Conservation (phyloP, 2,888 invertebrate genomes). For the Chelonus formosanus region DNA sequence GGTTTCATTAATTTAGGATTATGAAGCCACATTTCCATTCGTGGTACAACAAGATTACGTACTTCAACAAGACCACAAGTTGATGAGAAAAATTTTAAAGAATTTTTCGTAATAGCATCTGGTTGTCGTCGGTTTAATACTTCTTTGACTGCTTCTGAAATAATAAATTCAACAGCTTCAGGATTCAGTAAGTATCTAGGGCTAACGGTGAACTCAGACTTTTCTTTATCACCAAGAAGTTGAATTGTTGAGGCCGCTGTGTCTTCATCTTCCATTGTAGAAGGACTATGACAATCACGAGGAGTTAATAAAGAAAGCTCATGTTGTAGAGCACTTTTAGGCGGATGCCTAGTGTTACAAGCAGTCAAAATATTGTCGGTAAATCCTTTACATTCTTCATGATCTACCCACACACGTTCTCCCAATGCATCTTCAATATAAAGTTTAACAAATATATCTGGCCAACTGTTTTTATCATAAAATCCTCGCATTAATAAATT, state of each 20-base stretch:
- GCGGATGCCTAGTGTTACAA: slow-evolving; percentile 82
- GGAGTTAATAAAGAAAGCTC: slow-evolving; percentile 64
- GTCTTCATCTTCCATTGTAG: slow-evolving; percentile 61
- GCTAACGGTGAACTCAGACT: slow-evolving; percentile 65
- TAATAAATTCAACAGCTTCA: slow-evolving; percentile 80
- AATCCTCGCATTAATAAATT: slow-evolving; percentile 86
- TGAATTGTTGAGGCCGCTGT: slow-evolving; percentile 52
- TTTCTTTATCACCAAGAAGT: slow-evolving; percentile 56
- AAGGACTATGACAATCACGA: slow-evolving; percentile 60
- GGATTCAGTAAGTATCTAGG: slow-evolving; percentile 71
- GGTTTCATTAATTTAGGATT: slow-evolving; percentile 93
- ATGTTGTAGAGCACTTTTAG: slow-evolving; percentile 74
- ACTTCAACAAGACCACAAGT: slow-evolving; percentile 90
- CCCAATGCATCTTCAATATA: slow-evolving; percentile 95
- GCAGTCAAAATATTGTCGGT: slow-evolving; percentile 90
- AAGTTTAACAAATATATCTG: slow-evolving; percentile 89
- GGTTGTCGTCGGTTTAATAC: slow-evolving; percentile 83
- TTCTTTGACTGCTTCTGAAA: slow-evolving; percentile 88
- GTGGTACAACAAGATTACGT: slow-evolving; percentile 79
- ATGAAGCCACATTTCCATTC: slow-evolving; percentile 93
- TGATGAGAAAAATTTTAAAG: slow-evolving; percentile 83
- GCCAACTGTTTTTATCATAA: slow-evolving; percentile 86
- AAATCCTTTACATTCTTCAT: slow-evolving; percentile 87
- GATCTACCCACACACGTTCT: slow-evolving; percentile 94
- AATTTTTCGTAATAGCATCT: slow-evolving; percentile 88